Evolutionary conservation across 2,888 invertebrate genomes (phyloP).

Genomic region (Allygus modestus): DNA sequence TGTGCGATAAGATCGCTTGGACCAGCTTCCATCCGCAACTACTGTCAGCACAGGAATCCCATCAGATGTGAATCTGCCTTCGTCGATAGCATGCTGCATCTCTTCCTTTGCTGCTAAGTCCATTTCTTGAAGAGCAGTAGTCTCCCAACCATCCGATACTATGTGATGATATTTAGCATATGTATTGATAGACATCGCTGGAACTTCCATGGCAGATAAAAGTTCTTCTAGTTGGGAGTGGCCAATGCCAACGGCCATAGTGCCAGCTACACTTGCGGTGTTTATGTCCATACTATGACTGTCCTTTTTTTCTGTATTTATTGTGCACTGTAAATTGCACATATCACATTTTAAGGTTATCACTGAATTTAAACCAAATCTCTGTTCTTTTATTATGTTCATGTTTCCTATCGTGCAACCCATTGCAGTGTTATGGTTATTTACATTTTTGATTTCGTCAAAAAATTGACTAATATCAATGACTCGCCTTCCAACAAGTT

Average conservation of each 20-base stretch:
- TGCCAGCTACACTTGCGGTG: conserved; percentile 51
- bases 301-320: neutral
- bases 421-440: too few relatives aligned
- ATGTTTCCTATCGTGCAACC: too few relatives aligned
- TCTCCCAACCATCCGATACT: conserved; percentile 42
- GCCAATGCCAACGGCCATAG: conserved; percentile 52
- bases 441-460: too few relatives aligned
- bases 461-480: too few relatives aligned
- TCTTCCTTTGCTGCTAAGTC: conserved; percentile 27
- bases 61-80: conserved; percentile 67
- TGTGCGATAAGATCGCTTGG: conserved; percentile 69
- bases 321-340: conserved; percentile 29
- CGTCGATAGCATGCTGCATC: conserved; percentile 66
- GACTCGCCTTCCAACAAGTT: too few relatives aligned
- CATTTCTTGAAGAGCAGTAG: conserved; percentile 52
- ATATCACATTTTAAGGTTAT: conserved; percentile 44
- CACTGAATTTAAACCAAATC: conserved; percentile 23
- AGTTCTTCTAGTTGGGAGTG: conserved; percentile 51
- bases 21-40: too few relatives aligned
- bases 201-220: conserved; percentile 46
- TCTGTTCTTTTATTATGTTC: too few relatives aligned
- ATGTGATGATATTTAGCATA: conserved; percentile 40
- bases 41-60: conserved; percentile 69
- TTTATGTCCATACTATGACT: conserved; percentile 37
- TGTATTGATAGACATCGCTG: conserved; percentile 24